Base-by-base conservation (phyloP, 2,113 vertebrate species). In the Cisticola juncidis region DNA sequence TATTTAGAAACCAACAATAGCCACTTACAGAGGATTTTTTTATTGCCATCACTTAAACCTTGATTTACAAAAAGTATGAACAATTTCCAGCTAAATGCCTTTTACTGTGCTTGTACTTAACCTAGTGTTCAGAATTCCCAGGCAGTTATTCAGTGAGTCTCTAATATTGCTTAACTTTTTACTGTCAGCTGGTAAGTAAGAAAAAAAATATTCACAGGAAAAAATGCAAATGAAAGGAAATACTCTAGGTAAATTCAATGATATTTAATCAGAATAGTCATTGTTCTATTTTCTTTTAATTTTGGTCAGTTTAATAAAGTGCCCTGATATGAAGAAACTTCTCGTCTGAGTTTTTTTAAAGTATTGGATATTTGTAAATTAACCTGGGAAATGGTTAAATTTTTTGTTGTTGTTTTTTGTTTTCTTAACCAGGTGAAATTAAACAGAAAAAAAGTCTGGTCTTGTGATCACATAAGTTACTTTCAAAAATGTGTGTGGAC, bases 401-500 rank as follows among this genome's bases (percentile, higher is more conserved):
- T 24, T 14, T 60, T 40, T 21, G 4, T 48, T 48, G 4, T 13
- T 16, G 16, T 5, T 21, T 44, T 28, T 29, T 38, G 8, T 20
- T 17, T 62, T 8, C 25, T 45, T 51, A 48, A 35, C 1, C 3
- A 9, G 8, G 1, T 36, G 22, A 60, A 90, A 87, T 23, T 35
- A 79, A 71, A 24, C 3, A 40, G 12, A 33, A 74, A 79, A 40
- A 35, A 9, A 0, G n/a, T 64, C 17, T 60, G 11, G 29, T 13
- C 45, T 26, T 57, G 9, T 53, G 7, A 19, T 79, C 38, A 11
- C 2, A 8, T 45, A 50, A 77, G 1, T 26, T 15, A 4, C 7
- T 14, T 66, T 76, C 2, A 0, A 57, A 88, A 76, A 16, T n/a
- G 0, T 5, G 4, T 33, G 3, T 11, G 31, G 16, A 50, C 8